Conservation (phyloP, 2,113 vertebrate genomes). For the Scopus umbretta region DNA sequence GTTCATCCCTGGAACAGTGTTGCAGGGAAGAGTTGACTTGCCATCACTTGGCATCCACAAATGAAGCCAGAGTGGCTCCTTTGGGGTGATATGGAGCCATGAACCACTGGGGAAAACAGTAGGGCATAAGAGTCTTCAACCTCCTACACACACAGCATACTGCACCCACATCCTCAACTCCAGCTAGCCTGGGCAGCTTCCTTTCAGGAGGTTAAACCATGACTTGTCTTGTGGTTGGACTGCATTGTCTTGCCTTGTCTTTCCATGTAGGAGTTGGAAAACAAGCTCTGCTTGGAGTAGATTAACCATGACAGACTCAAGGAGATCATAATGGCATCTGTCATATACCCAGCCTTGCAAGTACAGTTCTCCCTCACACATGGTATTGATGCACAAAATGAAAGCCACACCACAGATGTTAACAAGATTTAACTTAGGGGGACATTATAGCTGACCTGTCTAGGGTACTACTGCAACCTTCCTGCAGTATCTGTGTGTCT, state of each 20-base stretch:
- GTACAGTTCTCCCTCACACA: neutral
- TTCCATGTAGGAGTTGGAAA: neutral
- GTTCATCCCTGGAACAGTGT: neutral
- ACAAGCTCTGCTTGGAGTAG: neutral
- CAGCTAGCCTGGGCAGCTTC: neutral
- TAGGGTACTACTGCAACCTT: neutral
- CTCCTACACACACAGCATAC: neutral
- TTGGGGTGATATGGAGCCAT: neutral
- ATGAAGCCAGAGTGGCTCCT: neutral
- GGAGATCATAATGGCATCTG: neutral
- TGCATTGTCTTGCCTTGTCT: neutral
- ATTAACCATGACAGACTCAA: neutral
- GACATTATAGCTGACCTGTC: neutral
- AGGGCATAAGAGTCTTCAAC: neutral
- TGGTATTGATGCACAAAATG: neutral
- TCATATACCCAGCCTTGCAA: neutral
- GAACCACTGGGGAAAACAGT: neutral
- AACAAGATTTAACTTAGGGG: neutral
- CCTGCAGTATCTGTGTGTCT: neutral
- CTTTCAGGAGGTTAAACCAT: neutral
- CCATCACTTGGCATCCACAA: neutral
- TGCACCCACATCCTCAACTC: neutral
- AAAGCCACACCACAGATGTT: neutral
- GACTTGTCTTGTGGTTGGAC: neutral
- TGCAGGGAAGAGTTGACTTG: neutral